These are phyloP conservation scores for Tragelaphus imberbis DNA, from an alignment of 2,113 vertebrate species.

Conservation along the genomic window DNA sequence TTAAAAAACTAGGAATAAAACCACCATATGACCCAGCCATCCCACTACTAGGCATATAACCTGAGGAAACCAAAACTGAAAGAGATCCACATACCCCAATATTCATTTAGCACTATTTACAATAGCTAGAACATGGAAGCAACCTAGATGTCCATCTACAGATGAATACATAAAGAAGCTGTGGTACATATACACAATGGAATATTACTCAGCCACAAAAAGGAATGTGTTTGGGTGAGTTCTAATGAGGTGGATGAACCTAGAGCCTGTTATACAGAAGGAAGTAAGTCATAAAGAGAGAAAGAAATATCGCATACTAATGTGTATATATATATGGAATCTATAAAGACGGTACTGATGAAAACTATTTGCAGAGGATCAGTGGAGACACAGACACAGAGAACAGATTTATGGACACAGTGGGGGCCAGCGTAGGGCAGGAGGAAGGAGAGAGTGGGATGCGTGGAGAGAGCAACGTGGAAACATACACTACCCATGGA, in stretches of 20 bases:
- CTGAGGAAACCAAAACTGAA: not conserved
- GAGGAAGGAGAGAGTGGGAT: not conserved
- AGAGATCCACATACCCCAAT: not conserved
- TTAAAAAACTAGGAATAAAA: not conserved
- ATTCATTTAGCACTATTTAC: not conserved
- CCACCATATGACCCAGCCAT: not conserved
- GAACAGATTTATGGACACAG: not conserved
- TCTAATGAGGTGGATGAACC: not conserved
- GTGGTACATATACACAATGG: not conserved
- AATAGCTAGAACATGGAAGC: not conserved
- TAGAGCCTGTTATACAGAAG: not conserved
- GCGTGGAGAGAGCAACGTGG: rapidly evolving
- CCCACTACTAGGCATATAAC: not conserved
- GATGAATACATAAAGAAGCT: not conserved
- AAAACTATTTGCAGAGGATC: not conserved
- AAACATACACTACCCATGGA: not conserved
- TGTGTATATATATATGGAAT: not conserved
- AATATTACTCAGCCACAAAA: not conserved
- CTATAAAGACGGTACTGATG: not conserved
- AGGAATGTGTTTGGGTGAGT: not conserved
- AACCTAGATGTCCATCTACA: not conserved
- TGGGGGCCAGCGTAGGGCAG: not conserved
- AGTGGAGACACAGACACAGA: not conserved
- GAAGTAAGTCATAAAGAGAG: not conserved
- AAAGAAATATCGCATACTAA: not conserved